phyloP scores from a whole-genome alignment of 2,797 vertebrate species.

The Threskiornis aethiopicus region DNA sequence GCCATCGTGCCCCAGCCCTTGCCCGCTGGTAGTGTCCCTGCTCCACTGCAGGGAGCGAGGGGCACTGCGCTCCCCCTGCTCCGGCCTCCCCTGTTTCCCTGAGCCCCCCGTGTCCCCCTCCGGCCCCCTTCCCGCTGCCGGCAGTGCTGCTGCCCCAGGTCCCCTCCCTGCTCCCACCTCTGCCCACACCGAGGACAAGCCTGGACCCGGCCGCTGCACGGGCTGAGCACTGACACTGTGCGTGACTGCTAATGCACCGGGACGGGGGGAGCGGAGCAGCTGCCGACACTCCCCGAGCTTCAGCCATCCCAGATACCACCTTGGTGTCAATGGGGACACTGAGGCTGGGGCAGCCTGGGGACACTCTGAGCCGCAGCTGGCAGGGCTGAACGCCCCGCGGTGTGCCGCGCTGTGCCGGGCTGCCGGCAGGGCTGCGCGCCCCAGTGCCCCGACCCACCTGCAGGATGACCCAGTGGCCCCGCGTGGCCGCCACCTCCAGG shows the following conservation, averaged over 20 bases:
- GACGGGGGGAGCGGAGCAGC: too few species aligned
- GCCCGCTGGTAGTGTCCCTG: not conserved
- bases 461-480: constrained; percentile 81
- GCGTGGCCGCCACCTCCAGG: constrained; percentile 63
- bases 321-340: not conserved
- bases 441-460: constrained; percentile 58
- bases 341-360: not conserved
- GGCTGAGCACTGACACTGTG: not conserved
- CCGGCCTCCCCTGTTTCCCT: too few species aligned
- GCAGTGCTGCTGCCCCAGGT: not conserved
- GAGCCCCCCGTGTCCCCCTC: too few species aligned
- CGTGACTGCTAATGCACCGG: fast-evolving
- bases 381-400: too few species aligned
- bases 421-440: too few species aligned
- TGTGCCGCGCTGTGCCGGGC: too few species aligned
- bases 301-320: not conserved
- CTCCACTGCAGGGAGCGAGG: not conserved
- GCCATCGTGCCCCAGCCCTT: not conserved
- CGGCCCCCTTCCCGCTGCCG: not conserved
- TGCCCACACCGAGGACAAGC: not conserved
- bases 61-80: not conserved
- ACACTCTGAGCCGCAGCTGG: not conserved
- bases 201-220: not conserved
- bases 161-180: not conserved
- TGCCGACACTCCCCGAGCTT: not conserved